Evolutionary conservation across 2,888 invertebrate genomes (phyloP).

Genomic region (Drosophila kambysellisi): DNA sequence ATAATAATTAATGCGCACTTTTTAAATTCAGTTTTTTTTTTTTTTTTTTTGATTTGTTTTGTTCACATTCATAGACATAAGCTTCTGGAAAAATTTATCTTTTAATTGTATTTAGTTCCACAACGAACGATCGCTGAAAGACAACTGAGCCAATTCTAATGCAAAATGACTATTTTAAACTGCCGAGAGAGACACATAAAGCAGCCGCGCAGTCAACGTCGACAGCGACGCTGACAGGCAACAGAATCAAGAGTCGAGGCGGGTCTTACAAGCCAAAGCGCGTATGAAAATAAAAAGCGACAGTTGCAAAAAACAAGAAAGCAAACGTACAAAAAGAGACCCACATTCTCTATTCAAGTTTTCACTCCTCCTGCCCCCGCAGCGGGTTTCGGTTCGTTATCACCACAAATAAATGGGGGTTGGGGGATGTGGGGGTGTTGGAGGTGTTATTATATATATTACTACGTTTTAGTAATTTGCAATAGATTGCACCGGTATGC

Average conservation of each 20-base stretch:
- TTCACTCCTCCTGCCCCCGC: slow-evolving; percentile 1
- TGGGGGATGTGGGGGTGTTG: neutral
- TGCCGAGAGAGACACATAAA: slow-evolving; percentile 16
- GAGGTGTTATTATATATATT: slow-evolving; percentile 8
- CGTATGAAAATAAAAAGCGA: slow-evolving; percentile 17
- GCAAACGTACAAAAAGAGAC: slow-evolving; percentile 59
- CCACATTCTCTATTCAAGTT: slow-evolving; percentile 47
- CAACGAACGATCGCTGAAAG: slow-evolving; percentile 64
- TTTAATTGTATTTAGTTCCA: slow-evolving; percentile 32
- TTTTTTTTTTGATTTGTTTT: neutral
- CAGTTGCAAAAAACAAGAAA: slow-evolving; percentile 32
- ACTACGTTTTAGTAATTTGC: slow-evolving; percentile 64
- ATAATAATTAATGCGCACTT: slow-evolving; percentile 33
- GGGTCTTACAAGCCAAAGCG: slow-evolving; percentile 25
- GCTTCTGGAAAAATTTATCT: neutral
- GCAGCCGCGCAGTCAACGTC: slow-evolving; percentile 20
- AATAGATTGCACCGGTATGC: slow-evolving; percentile 32
- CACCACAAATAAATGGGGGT: neutral
- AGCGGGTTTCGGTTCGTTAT: slow-evolving; percentile 5
- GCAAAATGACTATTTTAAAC: slow-evolving; percentile 62
- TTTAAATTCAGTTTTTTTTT: neutral
- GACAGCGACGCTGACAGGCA: slow-evolving; percentile 9
- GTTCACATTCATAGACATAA: neutral
- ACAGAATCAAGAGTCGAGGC: slow-evolving; percentile 20
- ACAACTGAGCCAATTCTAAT: slow-evolving; percentile 56